Evolutionary conservation across 2,797 vertebrate species (phyloP).

Genomic region (Mustela erminea): DNA sequence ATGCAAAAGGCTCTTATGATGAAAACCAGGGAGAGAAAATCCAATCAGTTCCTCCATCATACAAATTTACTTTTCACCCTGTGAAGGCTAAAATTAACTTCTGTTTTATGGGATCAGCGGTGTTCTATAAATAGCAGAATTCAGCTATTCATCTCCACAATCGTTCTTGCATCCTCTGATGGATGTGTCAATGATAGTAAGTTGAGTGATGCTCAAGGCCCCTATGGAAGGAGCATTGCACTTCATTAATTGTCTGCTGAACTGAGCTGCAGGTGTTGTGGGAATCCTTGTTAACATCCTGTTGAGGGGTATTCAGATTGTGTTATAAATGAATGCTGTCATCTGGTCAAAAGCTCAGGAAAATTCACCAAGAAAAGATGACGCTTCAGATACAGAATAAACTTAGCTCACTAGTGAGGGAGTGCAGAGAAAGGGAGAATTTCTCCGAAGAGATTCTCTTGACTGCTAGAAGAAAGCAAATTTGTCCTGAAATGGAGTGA

Average conservation of each 20-base stretch:
- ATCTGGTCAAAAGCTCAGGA: neutral
- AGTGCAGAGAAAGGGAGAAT: neutral
- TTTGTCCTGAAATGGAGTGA: neutral
- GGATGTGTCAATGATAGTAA: neutral
- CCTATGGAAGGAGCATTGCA: neutral
- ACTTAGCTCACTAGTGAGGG: neutral
- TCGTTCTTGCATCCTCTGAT: neutral
- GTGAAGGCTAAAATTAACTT: slow-evolving; percentile 42
- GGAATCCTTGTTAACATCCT: slow-evolving; percentile 26
- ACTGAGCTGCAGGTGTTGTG: neutral
- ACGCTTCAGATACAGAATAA: neutral
- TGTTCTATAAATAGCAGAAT: neutral
- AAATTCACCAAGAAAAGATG: neutral
- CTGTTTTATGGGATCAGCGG: neutral
- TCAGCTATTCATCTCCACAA: neutral
- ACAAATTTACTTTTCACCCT: slow-evolving; percentile 26
- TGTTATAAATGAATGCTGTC: slow-evolving; percentile 3
- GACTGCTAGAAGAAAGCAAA: neutral
- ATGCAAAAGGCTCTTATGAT: neutral
- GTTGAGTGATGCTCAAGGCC: neutral
- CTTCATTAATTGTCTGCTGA: slow-evolving; percentile 18
- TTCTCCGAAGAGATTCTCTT: slow-evolving; percentile 15
- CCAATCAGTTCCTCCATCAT: neutral
- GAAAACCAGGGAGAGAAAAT: neutral
- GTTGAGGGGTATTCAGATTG: neutral